Conservation (phyloP, 37 sponge, comb jelly and placozoan genomes). For the Theonella swinhoei region DNA sequence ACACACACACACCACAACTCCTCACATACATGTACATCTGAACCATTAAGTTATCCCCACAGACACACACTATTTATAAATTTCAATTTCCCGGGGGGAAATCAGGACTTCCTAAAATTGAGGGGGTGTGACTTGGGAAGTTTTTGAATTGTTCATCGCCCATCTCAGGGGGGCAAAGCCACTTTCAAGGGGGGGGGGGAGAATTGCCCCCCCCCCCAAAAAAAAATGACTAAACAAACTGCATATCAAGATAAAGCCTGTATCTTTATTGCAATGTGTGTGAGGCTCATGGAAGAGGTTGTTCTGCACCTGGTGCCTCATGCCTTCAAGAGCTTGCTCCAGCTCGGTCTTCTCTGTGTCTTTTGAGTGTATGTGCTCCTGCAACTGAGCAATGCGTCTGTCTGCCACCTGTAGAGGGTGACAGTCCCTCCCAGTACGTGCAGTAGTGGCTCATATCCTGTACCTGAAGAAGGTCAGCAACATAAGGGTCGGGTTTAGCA, state of each 20-base stretch:
- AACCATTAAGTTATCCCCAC: not conserved
- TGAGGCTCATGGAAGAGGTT: too few relatives aligned
- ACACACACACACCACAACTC: not conserved
- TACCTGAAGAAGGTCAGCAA: slow-evolving; percentile 82
- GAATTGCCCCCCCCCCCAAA: not conserved
- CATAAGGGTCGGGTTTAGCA: slow-evolving; percentile 91
- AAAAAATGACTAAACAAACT: not conserved
- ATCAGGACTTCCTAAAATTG: too few relatives aligned
- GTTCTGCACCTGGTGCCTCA: slow-evolving; percentile 75
- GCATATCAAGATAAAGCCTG: too few relatives aligned
- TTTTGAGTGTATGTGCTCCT: slow-evolving; percentile 32
- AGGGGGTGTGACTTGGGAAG: too few relatives aligned
- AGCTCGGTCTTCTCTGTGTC: slow-evolving; percentile 63
- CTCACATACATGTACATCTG: slow-evolving; percentile 14
- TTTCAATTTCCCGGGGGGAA: too few relatives aligned
- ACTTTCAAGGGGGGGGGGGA: too few relatives aligned
- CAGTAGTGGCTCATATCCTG: not conserved
- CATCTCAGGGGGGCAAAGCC: too few relatives aligned
- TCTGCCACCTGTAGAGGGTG: slow-evolving; percentile 81
- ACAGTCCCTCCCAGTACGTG: not conserved
- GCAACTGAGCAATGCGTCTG: slow-evolving; percentile 73
- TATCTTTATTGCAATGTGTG: too few relatives aligned
- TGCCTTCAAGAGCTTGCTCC: slow-evolving; percentile 40
- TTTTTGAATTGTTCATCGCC: too few relatives aligned
- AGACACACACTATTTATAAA: not conserved